Evolutionary conservation across 2,888 invertebrate genomes (phyloP).

Genomic region (Metacarcinus magister): DNA sequence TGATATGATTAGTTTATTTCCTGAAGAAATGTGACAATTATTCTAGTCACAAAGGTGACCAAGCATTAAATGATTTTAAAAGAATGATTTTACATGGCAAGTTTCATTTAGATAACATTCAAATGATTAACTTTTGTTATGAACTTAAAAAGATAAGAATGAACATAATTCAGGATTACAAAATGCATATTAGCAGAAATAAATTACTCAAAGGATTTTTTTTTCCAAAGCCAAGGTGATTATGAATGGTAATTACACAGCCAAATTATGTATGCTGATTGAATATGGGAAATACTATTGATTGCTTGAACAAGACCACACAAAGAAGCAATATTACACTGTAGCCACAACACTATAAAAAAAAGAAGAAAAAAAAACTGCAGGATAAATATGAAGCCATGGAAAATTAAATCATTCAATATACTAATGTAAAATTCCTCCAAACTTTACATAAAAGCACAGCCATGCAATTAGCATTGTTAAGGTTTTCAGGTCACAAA

Average conservation of each 20-base stretch:
- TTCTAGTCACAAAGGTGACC: background rate
- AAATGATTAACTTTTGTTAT: background rate
- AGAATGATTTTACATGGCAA: background rate
- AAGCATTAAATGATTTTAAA: background rate
- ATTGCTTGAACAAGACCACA: slow-evolving; percentile 18
- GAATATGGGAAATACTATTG: background rate
- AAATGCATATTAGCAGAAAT: background rate
- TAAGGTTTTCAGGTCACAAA: background rate
- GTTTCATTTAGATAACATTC: background rate
- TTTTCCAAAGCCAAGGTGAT: background rate
- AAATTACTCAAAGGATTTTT: background rate
- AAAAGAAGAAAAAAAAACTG: background rate
- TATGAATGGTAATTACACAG: background rate
- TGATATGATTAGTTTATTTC: background rate
- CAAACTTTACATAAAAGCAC: slow-evolving; percentile 3
- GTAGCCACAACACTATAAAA: background rate
- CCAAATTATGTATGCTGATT: background rate
- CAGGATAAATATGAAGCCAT: background rate
- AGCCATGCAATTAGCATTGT: background rate
- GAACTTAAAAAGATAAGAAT: background rate
- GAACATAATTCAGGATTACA: background rate
- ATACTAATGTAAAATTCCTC: background rate
- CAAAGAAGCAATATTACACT: slow-evolving; percentile 15
- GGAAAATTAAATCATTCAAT: background rate
- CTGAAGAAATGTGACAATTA: background rate